Base-by-base conservation (phyloP, 2,113 vertebrate genomes). In the Rhabdomys dilectus region DNA sequence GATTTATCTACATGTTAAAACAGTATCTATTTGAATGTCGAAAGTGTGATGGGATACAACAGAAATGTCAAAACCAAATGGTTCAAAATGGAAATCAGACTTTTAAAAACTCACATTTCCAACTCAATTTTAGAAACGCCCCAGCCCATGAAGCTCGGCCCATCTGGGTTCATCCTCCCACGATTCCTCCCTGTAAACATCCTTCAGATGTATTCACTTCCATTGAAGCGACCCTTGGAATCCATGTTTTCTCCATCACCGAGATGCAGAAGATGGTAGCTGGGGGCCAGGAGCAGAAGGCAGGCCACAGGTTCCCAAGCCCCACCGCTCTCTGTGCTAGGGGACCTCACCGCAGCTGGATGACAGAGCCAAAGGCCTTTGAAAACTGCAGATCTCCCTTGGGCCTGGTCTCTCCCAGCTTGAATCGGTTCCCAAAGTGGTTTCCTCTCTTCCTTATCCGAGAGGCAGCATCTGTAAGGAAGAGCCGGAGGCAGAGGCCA, bases 41-140 rank as follows among this genome's bases (percentile, higher is more conserved):
- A 53, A 92, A 94, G 68, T 26, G 22, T 64, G 70, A 53, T 29
- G 34, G 56, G 12, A 77, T 12, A 42, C 78, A 39, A 19, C n/a
- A 58, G n/a, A 95, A 86, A 81, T 60, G 77, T 92, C 77, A 56
- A 87, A 96, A 68, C 73, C 48, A 89, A 51, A 70, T 86, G 82
- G 24, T 77, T 34, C 39, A 62, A 88, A 76, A 89, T 78, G 88
- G 48, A n/a, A 66, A 78, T 31, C 58, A 80, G 76, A 39, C 76
- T 91, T 91, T 51, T 21, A 60, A 60, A 73, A 48, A 16, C 88
- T 48, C 22, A 68, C 19, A 66, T 92, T 94, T 84, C 48, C 82
- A 81, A 6, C 64, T 64, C 84, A 39, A n/a, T 81, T 85, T 93
- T 72, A 85, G 90, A 90, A 94, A 51, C 42, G 62, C 76, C 76